phyloP scores from a whole-genome alignment of 2,888 invertebrate species.

The Calliphora vomitoria region DNA sequence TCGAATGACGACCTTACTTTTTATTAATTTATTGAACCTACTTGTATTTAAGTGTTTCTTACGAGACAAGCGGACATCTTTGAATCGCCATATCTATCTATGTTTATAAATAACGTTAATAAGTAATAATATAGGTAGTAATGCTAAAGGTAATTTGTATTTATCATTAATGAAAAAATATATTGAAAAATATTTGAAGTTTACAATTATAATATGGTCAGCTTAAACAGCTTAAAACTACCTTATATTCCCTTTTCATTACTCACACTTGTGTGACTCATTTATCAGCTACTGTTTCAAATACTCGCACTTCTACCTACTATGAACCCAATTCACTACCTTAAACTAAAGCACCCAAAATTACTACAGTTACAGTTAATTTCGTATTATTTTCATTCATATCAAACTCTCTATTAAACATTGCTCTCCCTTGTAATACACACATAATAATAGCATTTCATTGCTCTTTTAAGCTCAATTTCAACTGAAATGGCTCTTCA shows the following conservation, averaged over 20 bases:
- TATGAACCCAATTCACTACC: constrained; percentile 16
- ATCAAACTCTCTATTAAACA: neutral
- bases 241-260: constrained; percentile 5
- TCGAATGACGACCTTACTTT: too few relatives aligned
- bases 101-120: too few relatives aligned
- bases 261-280: neutral
- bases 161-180: too few relatives aligned
- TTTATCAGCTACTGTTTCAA: constrained; percentile 19
- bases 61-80: too few relatives aligned
- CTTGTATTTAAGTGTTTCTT: too few relatives aligned
- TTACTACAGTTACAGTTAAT: constrained; percentile 47
- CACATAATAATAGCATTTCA: neutral
- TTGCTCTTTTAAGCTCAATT: constrained; percentile 5
- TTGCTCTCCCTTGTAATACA: neutral
- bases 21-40: too few relatives aligned
- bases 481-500: neutral
- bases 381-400: neutral
- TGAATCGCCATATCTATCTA: too few relatives aligned
- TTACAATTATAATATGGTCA: neutral
- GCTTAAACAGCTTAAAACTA: neutral
- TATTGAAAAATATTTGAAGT: too few relatives aligned
- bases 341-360: constrained; percentile 4
- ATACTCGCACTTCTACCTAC: neutral
- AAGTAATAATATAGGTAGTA: too few relatives aligned
- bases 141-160: too few relatives aligned